Evolutionary conservation across 2,797 vertebrate genomes (phyloP), one percentile per base, ranked within the genome.

Genomic region (Danio aesculapii): DNA sequence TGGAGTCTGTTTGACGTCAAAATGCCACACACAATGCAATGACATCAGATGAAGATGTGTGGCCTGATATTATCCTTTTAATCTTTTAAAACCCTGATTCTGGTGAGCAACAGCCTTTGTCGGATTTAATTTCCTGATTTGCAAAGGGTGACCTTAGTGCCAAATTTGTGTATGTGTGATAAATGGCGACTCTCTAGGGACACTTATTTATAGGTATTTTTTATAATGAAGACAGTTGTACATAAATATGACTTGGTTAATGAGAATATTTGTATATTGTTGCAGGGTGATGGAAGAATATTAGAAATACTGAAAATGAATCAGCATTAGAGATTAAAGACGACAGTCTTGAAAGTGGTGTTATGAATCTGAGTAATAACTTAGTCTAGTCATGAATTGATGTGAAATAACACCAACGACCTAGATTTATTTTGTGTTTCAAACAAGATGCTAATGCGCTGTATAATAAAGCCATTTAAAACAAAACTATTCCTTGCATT

Each of bases 401-500:
- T 50, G 17, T 55, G 10, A 55, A 71, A 8, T 47, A 11, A 30
- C 17, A 10, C 21, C 17, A 59, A 57, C 46, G 58, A 58, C 43
- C 43, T 17, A 21, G 17, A 58, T 21, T 53, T 3, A 63, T 9
- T 53, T 66, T 44, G 49, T 76, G 49, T 39, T 58, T 13, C 19
- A 16, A 52, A 66, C 44, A 16, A 55, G 52, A 77, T 59, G 44
- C 44, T 41, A 47, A 77, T 69, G 21, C 43, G 16, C 10, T 70
- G 44, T 41, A 47, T 19, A 71, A 71, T 77, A 49, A 81, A 70
- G 41, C 58, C 58, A 52, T 68, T 59, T 30, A 21, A 57, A 50
- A 21, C 3, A 12, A 61, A 63, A 63, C 13, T 3, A 55, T 53
- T 5, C 21, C 19, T 49, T 62, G 72, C 19, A 75, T 62, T 30